Evolutionary conservation across 2,797 vertebrate species (phyloP), one percentile per base, ranked within the genome.

Genomic region (Glyptemys insculpta): DNA sequence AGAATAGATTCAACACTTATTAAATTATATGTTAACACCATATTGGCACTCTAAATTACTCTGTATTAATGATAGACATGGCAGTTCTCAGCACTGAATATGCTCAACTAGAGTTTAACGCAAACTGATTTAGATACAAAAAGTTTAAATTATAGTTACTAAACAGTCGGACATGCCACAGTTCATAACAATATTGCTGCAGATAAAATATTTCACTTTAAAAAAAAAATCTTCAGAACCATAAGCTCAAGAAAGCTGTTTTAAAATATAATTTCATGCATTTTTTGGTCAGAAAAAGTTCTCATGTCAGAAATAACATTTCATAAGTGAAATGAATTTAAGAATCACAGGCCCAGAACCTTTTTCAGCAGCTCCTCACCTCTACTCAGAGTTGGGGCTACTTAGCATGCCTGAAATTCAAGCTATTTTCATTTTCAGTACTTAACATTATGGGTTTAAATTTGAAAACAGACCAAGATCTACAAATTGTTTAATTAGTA

Each of bases 221-320:
- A 0, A 29, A 41, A 0, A 31, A 27, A 78, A 81, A 0, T 11
- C 10, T 27, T 27, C n/a, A 41, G 72, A 49, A 12, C 29, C 12
- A 86, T 4, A 5, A 79, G 79, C 27, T 12, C 79, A 68, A 93
- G 81, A 3, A 19, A 34, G 19, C 3, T 34, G 52, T 50, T 83
- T 81, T 76, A 88, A 16, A 78, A 3, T 57, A 8, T 81, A 72
- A 15, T 82, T 19, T 1, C 72, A 86, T 78, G 53, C 44, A 62
- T 1, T 9, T 47, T 68, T 23, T 27, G 7, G 23, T 8, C 76
- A 16, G 25, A 74, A 88, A 83, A 50, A n/a, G 5, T 68, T 37
- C n/a, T 37, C n/a, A 37, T 68, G n/a, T n/a, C n/a, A 68, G n/a
- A 68, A 68, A 65, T 19, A 68, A 59, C 12, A 14, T 31, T 59